Base-by-base conservation (phyloP, 2,888 invertebrate species). In the Thymelicus sylvestris region DNA sequence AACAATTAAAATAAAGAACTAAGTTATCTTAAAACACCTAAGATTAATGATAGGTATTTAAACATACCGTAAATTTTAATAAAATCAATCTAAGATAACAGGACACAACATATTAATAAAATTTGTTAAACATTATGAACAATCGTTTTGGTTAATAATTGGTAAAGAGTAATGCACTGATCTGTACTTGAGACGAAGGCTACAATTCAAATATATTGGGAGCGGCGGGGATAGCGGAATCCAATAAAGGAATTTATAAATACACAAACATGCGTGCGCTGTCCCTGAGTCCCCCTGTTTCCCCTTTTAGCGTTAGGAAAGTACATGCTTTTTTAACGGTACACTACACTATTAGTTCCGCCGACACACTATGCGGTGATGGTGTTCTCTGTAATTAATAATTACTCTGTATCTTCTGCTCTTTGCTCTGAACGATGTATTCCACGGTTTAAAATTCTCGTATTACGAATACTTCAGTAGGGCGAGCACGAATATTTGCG, bases 91-190 rank as follows among this genome's bases (percentile, higher is more conserved):
- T 86, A 88, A 66, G 71, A 78, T 81, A 83, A 84, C 81, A 86
- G 80, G 86, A 85, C 85, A 91, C 90, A 92, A 92, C 91, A 81
- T 86, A 87, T 86, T 87, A 85, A 92, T 92, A 93, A 91, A 93
- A 92, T 93, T 92, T 91, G 85, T 90, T 90, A 90, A 91, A 84
- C 59, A 50, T 85, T 84, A 84, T 88, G 88, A 92, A 92, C 92
- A 92, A 92, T 91, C 75, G 81, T 86, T 92, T 93, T 93, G 92
- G 93, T 92, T 91, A 91, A 86, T 89, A 86, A 75, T 81, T 81
- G 82, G 82, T 80, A 79, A 78, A 76, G 38, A 61, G 62, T 59
- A 61, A 71, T 55, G 66, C 71, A 66, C 55, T 71, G 48, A 61
- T 48, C 12, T 67, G 62, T 66, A 66, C 47, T 66, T 66, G 66